Base-by-base conservation (phyloP, 2,888 invertebrate genomes). In the Limnephilus marmoratus region DNA sequence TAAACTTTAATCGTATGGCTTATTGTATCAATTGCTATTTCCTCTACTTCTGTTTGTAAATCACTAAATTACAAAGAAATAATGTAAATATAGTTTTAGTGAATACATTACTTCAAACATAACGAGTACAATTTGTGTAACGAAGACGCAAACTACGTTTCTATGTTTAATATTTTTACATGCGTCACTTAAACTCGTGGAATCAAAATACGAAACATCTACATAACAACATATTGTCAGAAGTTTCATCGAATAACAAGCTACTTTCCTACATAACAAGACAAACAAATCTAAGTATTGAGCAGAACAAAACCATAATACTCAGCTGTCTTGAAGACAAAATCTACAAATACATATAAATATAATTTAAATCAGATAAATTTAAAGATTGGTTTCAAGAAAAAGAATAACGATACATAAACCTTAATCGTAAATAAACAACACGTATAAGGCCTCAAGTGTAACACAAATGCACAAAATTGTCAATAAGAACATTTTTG, bases 401-500 rank as follows among this genome's bases (percentile, higher is more conserved):
- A n/a, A 68, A n/a, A 86, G 7, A 49, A 86, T 29, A 45, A 29
- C n/a, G 29, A 45, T 89, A 80, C 68, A 87, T 37, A 37, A 80
- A 34, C n/a, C 80, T 34, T 80, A 34, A 89, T 37, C 81, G n/a
- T 41, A 89, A 89, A 89, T 37, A 80, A 89, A 89, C 31, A 89
- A 80, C 88, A 89, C 88, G 31, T 37, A 80, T 89, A 89, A 89
- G 88, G 88, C 88, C 88, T 89, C 88, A 80, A 37, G 88, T 89
- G 88, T 89, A 37, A 89, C 86, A 89, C 18, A 89, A 80, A 89
- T 49, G 80, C 81, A 89, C 88, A 89, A 89, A 88, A 81, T 34
- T 89, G 88, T 89, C 88, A 89, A 89, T 80, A 89, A 89, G 88
- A 80, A 89, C 88, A 89, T 89, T 89, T 88, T 89, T 89, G 88